Conservation (phyloP, 2,113 vertebrate species). For the Corythornis madagascariensis region DNA sequence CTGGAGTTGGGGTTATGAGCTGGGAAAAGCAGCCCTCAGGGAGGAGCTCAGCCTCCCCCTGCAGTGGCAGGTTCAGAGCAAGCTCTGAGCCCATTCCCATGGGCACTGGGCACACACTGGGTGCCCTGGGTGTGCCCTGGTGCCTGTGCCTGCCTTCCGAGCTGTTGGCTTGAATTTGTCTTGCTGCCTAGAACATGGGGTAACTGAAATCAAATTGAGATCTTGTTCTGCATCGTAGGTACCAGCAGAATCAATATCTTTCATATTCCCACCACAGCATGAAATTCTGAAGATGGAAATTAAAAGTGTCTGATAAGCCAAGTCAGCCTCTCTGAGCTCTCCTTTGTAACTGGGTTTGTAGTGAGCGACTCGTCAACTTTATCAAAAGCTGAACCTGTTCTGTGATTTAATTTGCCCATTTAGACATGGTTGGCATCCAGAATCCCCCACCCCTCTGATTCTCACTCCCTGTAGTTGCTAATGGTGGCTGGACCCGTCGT, state of each 20-base stretch:
- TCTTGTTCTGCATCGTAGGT: not conserved
- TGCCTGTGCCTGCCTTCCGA: not conserved
- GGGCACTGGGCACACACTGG: not conserved
- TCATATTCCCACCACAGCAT: not conserved
- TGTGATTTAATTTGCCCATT: not conserved
- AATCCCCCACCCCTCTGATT: not conserved
- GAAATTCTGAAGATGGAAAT: constrained; percentile 17
- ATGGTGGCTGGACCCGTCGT: not conserved
- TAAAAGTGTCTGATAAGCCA: constrained; percentile 6
- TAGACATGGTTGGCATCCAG: not conserved
- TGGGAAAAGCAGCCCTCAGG: too few species aligned
- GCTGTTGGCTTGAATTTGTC: not conserved
- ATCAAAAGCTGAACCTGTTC: not conserved
- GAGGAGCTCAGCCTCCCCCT: too few species aligned
- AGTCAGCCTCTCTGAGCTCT: not conserved
- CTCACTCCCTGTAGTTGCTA: not conserved
- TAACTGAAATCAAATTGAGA: not conserved
- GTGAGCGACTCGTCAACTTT: not conserved
- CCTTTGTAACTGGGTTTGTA: not conserved
- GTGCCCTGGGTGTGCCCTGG: too few species aligned
- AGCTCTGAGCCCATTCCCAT: rapidly evolving
- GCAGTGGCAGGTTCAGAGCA: rapidly evolving
- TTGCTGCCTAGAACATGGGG: not conserved
- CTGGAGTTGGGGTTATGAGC: not conserved
- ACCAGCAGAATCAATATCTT: not conserved